These are phyloP conservation scores for Choristoneura fumiferana DNA, from an alignment of 1,140 invertebrate species.

Conservation along the genomic window DNA sequence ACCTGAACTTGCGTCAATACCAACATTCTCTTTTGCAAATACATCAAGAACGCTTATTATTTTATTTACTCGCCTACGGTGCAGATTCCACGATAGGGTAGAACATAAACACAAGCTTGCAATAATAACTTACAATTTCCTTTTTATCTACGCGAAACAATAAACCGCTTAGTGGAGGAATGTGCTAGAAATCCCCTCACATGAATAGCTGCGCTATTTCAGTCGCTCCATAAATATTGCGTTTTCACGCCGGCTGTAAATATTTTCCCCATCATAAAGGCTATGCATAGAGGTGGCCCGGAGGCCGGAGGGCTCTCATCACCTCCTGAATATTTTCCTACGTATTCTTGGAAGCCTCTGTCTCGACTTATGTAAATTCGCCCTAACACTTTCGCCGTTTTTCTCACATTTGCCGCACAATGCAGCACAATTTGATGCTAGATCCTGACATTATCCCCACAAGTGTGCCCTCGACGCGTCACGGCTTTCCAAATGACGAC, in stretches of 20 bases:
- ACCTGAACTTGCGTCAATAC: too few relatives aligned
- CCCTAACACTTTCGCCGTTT: slow-evolving; percentile 71
- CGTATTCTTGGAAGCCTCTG: slow-evolving; percentile 63
- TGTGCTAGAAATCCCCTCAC: slow-evolving; percentile 23
- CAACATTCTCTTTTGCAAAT: too few relatives aligned
- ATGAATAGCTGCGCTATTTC: slow-evolving; percentile 43
- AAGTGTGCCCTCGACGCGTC: slow-evolving; percentile 46
- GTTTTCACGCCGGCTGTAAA: slow-evolving; percentile 59
- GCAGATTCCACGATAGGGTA: too few relatives aligned
- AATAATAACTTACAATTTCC: slow-evolving; percentile 36
- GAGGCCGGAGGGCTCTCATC: slow-evolving; percentile 59
- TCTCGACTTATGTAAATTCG: slow-evolving; percentile 74
- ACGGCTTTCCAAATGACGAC: slow-evolving; percentile 54
- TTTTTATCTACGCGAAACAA: slow-evolving; percentile 38
- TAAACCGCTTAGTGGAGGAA: slow-evolving; percentile 35
- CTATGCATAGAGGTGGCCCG: slow-evolving; percentile 52
- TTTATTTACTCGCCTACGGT: too few relatives aligned
- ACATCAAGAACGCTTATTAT: too few relatives aligned
- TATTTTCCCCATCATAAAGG: slow-evolving; percentile 70
- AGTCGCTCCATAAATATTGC: slow-evolving; percentile 53
- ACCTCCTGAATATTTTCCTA: slow-evolving; percentile 75
- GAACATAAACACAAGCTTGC: too few relatives aligned
- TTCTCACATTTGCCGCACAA: slow-evolving; percentile 73
- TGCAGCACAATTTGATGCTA: slow-evolving; percentile 70
- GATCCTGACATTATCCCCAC: slow-evolving; percentile 63